Evolutionary conservation across 53 echinoderm and acorn worm species (phyloP), one percentile per base, ranked within the genome.

Genomic region (Hippasteria phrygiana): DNA sequence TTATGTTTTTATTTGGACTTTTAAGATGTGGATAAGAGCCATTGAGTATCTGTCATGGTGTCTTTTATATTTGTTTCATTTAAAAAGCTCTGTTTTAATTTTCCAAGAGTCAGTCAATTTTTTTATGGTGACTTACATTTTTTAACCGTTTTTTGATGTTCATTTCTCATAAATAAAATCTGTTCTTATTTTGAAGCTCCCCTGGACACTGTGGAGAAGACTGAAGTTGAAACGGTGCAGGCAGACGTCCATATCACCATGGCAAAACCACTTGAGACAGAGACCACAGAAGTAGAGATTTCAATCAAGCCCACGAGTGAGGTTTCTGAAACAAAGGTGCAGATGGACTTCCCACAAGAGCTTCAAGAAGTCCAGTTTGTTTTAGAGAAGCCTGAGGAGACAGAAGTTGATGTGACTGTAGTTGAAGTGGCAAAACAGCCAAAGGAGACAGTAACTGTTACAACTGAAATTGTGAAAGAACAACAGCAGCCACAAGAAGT

Each of bases 221-320:
- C 85, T 70, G 71, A 69, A 50, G 84, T 84, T 66, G 83, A 82
- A 66, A 82, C 83, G 29, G 17, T 82, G 67, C 32, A 66, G 43
- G 71, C 71, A 63, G 86, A 90, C 27, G 79, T 87, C 63, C 90
- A 92, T 55, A 80, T 87, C 48, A 37, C 90, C 27, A 38, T 83
- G 59, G 65, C 83, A 56, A 83, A 83, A 91, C 74, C 84, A 62
- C 64, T 81, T 16, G 65, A 81, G 65, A 76, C 74, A 39, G 89
- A 89, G 69, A 65, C 70, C n/a, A 51, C 79, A 4, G 56, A 80
- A 55, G 71, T 93, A 79, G 90, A 93, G 32, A 87, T 93, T 9
- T 84, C 88, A 18, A 87, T 93, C 18, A 78, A 88, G 48, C 75
- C 88, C 22, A 69, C 88, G 11, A 47, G 66, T 16, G 59, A 28